Percentiles rank a stretch among this genome's conserved stretches.
phyloP scores from a whole-genome alignment of 2,797 vertebrate genomes.

The Harpia harpyja region DNA sequence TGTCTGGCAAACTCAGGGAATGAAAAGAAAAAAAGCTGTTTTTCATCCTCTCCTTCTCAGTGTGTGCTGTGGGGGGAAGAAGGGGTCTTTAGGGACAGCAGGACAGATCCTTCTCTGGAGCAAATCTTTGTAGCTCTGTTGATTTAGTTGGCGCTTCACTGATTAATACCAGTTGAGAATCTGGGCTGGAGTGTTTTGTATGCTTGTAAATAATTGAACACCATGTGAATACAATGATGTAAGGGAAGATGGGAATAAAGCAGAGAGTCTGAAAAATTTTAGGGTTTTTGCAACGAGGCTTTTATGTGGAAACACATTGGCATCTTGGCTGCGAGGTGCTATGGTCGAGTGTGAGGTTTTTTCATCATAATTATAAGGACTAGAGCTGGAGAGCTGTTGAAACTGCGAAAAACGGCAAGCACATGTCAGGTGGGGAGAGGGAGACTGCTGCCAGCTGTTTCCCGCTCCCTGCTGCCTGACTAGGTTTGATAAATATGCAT shows the following conservation, averaged over 20 bases:
- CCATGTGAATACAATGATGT: conserved; percentile 32
- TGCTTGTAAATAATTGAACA: conserved; percentile 55
- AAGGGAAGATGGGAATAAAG: conserved; percentile 30
- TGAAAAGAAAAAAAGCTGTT: background rate
- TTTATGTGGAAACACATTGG: conserved; percentile 27
- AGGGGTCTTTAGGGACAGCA: background rate
- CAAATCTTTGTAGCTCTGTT: background rate
- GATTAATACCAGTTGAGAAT: conserved; percentile 41
- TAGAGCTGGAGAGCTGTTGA: conserved; percentile 35
- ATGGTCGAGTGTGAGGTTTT: background rate
- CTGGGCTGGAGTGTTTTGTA: conserved; percentile 24
- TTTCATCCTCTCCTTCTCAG: background rate
- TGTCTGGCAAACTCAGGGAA: background rate
- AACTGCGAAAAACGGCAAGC: conserved; percentile 17
- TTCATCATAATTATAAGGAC: conserved; percentile 11
- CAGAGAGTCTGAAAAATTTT: conserved; percentile 2
- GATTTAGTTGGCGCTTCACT: conserved; percentile 32
- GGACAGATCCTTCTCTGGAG: background rate
- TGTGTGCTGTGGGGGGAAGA: background rate
- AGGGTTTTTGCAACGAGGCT: background rate
- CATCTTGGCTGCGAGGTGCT: conserved; percentile 5
- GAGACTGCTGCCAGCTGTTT: conserved; percentile 33
- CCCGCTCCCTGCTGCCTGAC: background rate
- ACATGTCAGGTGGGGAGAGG: conserved; percentile 24
- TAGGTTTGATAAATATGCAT: conserved; percentile 32